These are phyloP conservation scores for Cerceris ruficornis DNA, from an alignment of 2,888 invertebrate genomes.

Conservation along the genomic window DNA sequence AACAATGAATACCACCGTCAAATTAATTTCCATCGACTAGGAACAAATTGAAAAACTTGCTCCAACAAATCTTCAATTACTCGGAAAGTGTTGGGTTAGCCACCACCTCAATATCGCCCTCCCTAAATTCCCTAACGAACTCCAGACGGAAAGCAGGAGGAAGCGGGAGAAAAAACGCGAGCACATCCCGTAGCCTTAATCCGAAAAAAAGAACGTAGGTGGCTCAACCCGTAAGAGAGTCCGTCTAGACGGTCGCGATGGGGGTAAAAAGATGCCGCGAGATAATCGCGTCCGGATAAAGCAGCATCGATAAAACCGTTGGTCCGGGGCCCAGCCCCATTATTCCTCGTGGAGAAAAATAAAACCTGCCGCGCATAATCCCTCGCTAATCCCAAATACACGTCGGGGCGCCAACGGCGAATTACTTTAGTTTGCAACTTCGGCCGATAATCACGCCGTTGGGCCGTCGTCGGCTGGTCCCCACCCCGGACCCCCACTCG, in stretches of 20 bases:
- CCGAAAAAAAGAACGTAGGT: slow-evolving; percentile 1
- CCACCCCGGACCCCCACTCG: slow-evolving; percentile 10
- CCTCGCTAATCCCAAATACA: slow-evolving; percentile 63
- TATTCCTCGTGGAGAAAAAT: slow-evolving; percentile 49
- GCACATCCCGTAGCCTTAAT: slow-evolving; percentile 8
- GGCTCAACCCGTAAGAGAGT: not conserved
- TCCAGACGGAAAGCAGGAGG: no score
- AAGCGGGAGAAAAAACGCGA: not conserved
- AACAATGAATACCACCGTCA: no score
- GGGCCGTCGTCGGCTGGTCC: slow-evolving; percentile 24
- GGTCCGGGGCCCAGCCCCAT: slow-evolving; percentile 34
- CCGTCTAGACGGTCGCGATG: slow-evolving; percentile 19
- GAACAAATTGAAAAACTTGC: no score
- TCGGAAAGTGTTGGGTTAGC: no score
- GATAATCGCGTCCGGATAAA: slow-evolving; percentile 41
- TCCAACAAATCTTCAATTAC: no score
- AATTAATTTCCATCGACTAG: no score
- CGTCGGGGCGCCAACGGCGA: slow-evolving; percentile 59
- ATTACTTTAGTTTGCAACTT: slow-evolving; percentile 71
- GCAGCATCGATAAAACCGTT: slow-evolving; percentile 39
- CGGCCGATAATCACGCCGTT: slow-evolving; percentile 68
- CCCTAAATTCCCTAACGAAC: no score
- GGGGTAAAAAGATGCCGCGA: slow-evolving; percentile 19
- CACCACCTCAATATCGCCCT: no score
- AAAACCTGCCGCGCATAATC: slow-evolving; percentile 58